phyloP scores from a whole-genome alignment of 2,113 vertebrate species.

The Pedionomus torquatus region DNA sequence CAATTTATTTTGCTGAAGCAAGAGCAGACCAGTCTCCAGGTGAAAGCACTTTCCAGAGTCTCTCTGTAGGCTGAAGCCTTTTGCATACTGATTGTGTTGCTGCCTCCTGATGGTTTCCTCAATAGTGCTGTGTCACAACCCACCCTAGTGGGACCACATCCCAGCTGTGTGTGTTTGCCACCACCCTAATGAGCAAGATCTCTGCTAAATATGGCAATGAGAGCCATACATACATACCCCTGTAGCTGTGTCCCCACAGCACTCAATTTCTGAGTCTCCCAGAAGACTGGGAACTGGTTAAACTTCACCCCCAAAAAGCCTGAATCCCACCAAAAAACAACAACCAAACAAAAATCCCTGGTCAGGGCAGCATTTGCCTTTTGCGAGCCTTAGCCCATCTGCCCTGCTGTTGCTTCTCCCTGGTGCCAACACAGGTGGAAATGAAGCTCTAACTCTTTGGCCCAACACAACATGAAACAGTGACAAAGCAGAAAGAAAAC shows the following conservation, averaged over 20 bases:
- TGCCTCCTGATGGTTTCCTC: background rate
- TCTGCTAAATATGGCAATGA: fast-evolving
- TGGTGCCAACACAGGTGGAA: background rate
- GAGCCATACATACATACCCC: fast-evolving
- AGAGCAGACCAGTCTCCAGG: background rate
- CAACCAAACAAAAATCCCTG: background rate
- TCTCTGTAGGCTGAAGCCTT: background rate
- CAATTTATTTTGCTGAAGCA: background rate
- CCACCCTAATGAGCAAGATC: fast-evolving
- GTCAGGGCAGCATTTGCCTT: background rate
- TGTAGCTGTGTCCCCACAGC: background rate
- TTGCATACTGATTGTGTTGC: fast-evolving
- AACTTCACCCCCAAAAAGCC: background rate
- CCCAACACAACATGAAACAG: fast-evolving
- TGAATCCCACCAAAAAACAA: background rate
- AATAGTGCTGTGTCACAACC: background rate
- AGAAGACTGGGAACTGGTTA: background rate
- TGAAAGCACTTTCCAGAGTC: background rate
- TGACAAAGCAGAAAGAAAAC: background rate
- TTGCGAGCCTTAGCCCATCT: background rate
- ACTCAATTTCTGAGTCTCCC: background rate
- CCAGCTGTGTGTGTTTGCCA: background rate
- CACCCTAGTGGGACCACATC: fast-evolving
- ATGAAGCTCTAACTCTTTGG: background rate
- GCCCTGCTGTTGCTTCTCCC: background rate